A percentile compares a stretch with the other conserved stretches of the same genome.
Evolutionary conservation across 2,113 vertebrate genomes (phyloP).

Genomic region (Hydropotes inermis): DNA sequence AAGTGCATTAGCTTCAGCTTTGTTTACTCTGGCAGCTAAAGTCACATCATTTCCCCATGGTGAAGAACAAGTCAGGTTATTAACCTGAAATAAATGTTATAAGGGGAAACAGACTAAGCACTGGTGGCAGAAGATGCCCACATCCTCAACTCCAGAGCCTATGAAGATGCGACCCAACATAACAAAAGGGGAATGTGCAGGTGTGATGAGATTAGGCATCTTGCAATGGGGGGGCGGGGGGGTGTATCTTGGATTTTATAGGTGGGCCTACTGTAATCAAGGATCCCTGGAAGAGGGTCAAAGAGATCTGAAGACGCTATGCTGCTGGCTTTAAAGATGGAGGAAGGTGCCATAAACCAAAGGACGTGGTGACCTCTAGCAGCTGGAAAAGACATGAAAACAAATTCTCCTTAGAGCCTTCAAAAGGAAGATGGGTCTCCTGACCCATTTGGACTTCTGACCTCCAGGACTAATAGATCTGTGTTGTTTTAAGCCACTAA

Average conservation of each 20-base stretch:
- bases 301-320: neutral
- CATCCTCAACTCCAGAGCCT: neutral
- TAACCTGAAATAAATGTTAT: neutral
- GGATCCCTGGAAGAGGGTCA: neutral
- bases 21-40: neutral
- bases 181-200: neutral
- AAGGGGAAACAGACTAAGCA: neutral
- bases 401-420: neutral
- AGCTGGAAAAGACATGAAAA: neutral
- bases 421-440: neutral
- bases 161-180: neutral
- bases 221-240: neutral
- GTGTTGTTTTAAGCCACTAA: neutral
- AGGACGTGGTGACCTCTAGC: neutral
- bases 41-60: neutral
- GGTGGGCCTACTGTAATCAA: neutral
- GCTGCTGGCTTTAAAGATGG: neutral
- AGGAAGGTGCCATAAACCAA: neutral
- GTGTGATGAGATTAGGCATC: neutral
- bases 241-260: neutral
- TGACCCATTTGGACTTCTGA: neutral
- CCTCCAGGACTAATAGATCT: neutral
- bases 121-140: neutral
- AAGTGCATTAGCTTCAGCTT: neutral
- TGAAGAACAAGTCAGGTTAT: neutral